Evolutionary conservation across 1,140 invertebrate species (phyloP).

Genomic region (Delia radicum): DNA sequence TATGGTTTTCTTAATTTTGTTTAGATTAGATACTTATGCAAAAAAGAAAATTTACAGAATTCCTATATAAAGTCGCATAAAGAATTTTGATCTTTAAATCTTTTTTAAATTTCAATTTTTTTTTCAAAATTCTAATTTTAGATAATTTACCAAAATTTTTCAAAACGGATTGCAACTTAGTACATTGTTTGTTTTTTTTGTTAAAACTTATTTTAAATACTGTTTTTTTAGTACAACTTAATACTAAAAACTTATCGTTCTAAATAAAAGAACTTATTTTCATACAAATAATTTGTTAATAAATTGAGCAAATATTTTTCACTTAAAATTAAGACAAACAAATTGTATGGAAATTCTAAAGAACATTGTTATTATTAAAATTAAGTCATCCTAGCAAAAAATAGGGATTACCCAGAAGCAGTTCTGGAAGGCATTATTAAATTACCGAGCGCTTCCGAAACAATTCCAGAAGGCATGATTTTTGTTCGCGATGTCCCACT

Average conservation of each 20-base stretch:
- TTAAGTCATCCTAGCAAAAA: too few species aligned
- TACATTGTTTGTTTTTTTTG: not conserved
- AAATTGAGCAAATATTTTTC: not conserved
- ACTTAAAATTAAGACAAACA: not conserved
- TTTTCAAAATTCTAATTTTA: too few species aligned
- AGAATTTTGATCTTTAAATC: not conserved
- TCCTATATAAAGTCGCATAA: not conserved
- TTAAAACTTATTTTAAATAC: slow-evolving; percentile 24
- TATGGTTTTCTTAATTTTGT: not conserved
- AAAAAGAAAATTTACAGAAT: not conserved
- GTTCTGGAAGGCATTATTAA: too few species aligned
- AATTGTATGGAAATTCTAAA: not conserved
- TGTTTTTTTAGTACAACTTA: slow-evolving; percentile 21
- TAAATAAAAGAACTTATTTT: not conserved
- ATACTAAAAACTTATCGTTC: not conserved
- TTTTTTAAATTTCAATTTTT: slow-evolving; percentile 2
- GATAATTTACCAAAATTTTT: too few species aligned
- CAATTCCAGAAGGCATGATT: too few species aligned
- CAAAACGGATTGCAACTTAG: too few species aligned
- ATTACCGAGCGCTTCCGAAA: too few species aligned
- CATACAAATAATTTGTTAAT: not conserved
- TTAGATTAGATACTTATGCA: not conserved
- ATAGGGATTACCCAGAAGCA: too few species aligned
- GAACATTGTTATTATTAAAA: not conserved
- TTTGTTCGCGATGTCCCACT: too few species aligned